Base-by-base conservation (phyloP, 2,113 vertebrate species). In the Ciconia maguari region DNA sequence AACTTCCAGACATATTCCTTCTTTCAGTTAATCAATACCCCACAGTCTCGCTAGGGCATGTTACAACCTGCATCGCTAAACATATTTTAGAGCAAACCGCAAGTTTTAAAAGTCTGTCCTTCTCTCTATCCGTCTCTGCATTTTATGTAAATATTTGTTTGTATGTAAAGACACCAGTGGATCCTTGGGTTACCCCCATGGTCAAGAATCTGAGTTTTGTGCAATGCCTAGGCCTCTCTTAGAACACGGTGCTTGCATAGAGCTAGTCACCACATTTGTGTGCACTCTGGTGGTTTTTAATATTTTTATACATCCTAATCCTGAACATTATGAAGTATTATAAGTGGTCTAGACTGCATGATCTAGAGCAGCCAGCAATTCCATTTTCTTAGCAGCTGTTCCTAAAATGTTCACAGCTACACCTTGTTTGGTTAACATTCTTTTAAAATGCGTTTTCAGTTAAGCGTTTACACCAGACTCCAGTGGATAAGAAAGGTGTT, bases 121-220 rank as follows among this genome's bases (percentile, higher is more conserved):
- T 77, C 87, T 89, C 95, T 89, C 65, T 83, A 36, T 68, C 89
- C 0, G 26, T 96, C 91, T 92, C 84, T 66, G 49, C 91, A 88
- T 97, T 96, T 95, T 82, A 79, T 97, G 93, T 97, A 97, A 96
- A 96, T 97, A 96, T 42, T 91, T 92, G 64, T 97, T 96, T 95
- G 93, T 97, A 65, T 93, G 87, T 96, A 94, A 90, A 96, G 94
- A 76, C 91, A 95, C 84, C 93, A 93, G 90, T 95, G 94, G 95
- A 62, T 83, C 93, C 84, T 77, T 94, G 84, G 94, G 87, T 83
- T 80, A 79, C 36, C 72, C 84, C 84, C 90, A 74, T 0, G 10
- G 85, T 79, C 36, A 72, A 86, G 91, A 94, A 82, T 68, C 87
- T 85, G 91, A 95, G 71, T 97, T 94, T 92, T 84, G 93, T 88